phyloP scores from a whole-genome alignment of 2,797 vertebrate species.

The Phrynocephalus guinanensis region DNA sequence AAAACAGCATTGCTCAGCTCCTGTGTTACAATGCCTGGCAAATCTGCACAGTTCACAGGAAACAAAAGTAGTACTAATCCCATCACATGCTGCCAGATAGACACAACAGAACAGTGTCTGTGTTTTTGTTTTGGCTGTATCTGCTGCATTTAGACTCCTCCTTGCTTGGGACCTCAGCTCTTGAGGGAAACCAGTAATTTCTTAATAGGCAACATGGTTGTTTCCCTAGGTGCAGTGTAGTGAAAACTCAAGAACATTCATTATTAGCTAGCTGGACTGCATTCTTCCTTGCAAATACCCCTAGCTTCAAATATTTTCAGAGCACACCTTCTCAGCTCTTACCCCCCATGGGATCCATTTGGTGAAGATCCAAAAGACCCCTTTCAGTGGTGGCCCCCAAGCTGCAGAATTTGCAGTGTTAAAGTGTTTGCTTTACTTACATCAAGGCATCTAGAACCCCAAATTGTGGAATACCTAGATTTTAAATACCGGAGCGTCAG shows the following conservation, averaged over 20 bases:
- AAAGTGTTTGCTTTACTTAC: not conserved
- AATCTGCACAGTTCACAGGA: constrained; percentile 2
- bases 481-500: no score
- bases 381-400: not conserved
- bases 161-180: not conserved
- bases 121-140: constrained; percentile 1
- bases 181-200: not conserved
- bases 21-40: constrained; percentile 1
- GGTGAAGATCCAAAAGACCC: not conserved
- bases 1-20: constrained; percentile 30
- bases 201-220: not conserved
- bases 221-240: not conserved
- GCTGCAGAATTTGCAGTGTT: not conserved
- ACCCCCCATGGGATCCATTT: not conserved
- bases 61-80: constrained; percentile 23
- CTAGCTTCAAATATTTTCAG: not conserved
- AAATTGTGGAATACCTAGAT: not conserved
- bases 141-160: not conserved
- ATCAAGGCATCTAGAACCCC: not conserved
- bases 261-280: not conserved
- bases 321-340: not conserved
- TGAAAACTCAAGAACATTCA: not conserved
- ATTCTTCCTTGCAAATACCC: not conserved
- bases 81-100: not conserved
- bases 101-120: not conserved